Conservation (phyloP, 2,888 invertebrate species). For the Phania funesta region DNA sequence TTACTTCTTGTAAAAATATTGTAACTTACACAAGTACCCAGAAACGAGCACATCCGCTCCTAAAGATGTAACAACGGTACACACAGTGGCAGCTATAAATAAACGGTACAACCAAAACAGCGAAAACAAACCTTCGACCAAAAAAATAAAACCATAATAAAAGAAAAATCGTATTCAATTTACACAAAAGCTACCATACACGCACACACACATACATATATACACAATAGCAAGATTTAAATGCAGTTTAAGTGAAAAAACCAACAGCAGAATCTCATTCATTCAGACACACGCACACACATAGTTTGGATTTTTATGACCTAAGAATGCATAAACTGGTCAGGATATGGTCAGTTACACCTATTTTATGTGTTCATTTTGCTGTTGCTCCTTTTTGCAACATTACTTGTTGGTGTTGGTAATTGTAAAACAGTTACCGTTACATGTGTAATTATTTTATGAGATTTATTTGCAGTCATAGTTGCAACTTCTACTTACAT, state of each 20-base stretch:
- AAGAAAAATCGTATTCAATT: slow-evolving; percentile 67
- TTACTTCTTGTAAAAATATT: slow-evolving; percentile 61
- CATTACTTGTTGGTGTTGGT: slow-evolving; percentile 49
- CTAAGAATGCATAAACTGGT: slow-evolving; percentile 61
- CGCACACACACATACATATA: not conserved
- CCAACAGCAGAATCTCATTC: not conserved
- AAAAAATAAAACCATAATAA: slow-evolving; percentile 29
- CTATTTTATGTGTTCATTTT: slow-evolving; percentile 43
- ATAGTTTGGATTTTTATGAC: slow-evolving; percentile 53
- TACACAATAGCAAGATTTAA: slow-evolving; percentile 50
- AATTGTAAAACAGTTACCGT: slow-evolving; percentile 78
- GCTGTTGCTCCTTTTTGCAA: not conserved
- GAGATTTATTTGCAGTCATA: slow-evolving; percentile 78
- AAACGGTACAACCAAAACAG: slow-evolving; percentile 58
- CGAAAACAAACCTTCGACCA: not conserved
- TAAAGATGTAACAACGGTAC: slow-evolving; percentile 37
- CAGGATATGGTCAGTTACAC: slow-evolving; percentile 59
- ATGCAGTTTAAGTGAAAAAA: slow-evolving; percentile 67
- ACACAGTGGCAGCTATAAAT: slow-evolving; percentile 13
- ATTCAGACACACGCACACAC: slow-evolving; percentile 7
- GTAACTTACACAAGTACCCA: slow-evolving; percentile 48
- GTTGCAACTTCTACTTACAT: slow-evolving; percentile 28
- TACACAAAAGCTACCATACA: slow-evolving; percentile 42
- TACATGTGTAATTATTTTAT: slow-evolving; percentile 80
- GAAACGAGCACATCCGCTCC: slow-evolving; percentile 24